These are phyloP conservation scores for Tetranychus truncatus DNA, from an alignment of 2,888 invertebrate genomes.

Conservation along the genomic window DNA sequence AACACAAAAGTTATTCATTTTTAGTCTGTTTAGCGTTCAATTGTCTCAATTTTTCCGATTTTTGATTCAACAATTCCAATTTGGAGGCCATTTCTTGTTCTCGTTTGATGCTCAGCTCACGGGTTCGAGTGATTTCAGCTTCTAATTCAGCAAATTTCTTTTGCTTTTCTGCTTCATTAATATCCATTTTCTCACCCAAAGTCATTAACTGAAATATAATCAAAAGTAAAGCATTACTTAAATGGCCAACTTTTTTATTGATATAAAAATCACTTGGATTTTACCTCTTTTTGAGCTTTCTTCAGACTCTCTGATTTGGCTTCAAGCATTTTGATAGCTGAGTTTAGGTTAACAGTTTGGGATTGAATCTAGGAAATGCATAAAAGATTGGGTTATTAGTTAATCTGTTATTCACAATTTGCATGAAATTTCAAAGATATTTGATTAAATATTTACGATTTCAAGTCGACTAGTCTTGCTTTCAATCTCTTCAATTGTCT, in stretches of 20 bases:
- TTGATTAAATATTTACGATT: background rate
- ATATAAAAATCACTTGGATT: background rate
- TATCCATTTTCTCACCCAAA: background rate
- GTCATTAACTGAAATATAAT: background rate
- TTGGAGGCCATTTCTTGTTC: slow-evolving; percentile 5
- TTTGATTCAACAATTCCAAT: slow-evolving; percentile 1
- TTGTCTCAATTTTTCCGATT: background rate
- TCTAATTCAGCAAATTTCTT: slow-evolving; percentile 5
- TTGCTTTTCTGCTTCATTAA: background rate
- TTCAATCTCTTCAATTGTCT: background rate
- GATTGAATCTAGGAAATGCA: background rate
- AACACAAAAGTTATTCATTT: background rate
- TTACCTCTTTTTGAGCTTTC: slow-evolving; percentile 5
- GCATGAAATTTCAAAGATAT: background rate
- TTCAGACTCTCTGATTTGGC: background rate
- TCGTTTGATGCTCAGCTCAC: background rate
- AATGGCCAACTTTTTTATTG: background rate
- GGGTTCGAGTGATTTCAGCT: background rate
- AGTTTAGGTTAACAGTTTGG: background rate
- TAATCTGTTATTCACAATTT: too few relatives aligned
- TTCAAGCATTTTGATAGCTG: background rate
- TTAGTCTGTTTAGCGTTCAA: background rate
- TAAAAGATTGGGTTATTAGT: background rate
- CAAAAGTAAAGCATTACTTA: background rate
- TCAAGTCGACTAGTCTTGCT: slow-evolving; percentile 1